Conservation (phyloP, 2,797 vertebrate genomes). For the Cryptoblepharus egeriae region DNA sequence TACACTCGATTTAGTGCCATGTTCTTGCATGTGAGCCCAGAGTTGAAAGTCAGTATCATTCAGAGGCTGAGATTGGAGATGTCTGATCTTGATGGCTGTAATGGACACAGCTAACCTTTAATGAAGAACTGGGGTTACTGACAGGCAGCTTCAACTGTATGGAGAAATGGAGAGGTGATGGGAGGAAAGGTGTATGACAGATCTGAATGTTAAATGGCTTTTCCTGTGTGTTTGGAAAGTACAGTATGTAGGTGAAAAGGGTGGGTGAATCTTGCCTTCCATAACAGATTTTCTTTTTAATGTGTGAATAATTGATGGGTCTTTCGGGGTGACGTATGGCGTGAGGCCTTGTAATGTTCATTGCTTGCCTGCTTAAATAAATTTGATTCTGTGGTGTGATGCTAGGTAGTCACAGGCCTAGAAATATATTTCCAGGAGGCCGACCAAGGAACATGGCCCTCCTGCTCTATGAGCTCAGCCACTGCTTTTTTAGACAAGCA, state of each 20-base stretch:
- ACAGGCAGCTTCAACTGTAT: neutral
- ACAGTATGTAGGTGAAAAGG: too few relatives aligned
- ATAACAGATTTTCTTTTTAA: neutral
- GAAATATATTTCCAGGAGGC: neutral
- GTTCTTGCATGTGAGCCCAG: neutral
- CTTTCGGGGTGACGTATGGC: neutral
- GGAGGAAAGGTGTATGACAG: neutral
- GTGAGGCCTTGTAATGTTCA: neutral
- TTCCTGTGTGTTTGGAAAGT: neutral
- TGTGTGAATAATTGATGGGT: neutral
- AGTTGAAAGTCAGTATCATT: conserved; percentile 23
- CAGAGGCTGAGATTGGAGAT: neutral
- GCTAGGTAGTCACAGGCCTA: neutral
- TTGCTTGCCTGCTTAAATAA: neutral
- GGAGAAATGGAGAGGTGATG: neutral
- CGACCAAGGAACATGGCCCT: neutral
- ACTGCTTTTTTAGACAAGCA: neutral
- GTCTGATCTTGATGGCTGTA: neutral
- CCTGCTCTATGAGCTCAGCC: neutral
- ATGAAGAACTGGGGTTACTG: neutral
- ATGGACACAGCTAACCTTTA: neutral
- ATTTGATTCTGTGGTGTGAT: too few relatives aligned
- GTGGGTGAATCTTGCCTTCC: neutral
- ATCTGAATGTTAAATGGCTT: neutral
- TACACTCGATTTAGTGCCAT: neutral